Conservation (phyloP, 2,113 vertebrate genomes). For the Gorsachius goisagi region DNA sequence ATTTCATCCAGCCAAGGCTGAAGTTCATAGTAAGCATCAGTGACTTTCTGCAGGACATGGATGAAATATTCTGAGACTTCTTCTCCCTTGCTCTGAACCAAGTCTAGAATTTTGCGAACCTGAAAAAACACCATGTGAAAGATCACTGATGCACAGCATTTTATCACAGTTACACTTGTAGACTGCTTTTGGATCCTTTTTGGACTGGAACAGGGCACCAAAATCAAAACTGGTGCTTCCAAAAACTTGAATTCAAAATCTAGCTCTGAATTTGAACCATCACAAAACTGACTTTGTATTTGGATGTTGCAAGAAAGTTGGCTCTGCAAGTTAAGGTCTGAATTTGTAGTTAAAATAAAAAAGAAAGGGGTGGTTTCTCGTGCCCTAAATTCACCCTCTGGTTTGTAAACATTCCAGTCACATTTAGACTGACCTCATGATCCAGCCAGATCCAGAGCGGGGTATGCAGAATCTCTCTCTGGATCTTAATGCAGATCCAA, state of each 20-base stretch:
- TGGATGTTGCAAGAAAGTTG: neutral
- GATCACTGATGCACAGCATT: neutral
- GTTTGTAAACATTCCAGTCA: neutral
- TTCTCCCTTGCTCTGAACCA: slow-evolving; percentile 93
- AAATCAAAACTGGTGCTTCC: neutral
- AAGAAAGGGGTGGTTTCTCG: neutral
- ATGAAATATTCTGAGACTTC: slow-evolving; percentile 87
- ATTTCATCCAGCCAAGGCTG: slow-evolving; percentile 87
- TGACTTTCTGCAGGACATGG: slow-evolving; percentile 81
- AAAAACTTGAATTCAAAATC: neutral
- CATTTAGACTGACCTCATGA: neutral
- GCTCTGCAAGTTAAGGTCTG: neutral
- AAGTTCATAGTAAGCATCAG: slow-evolving; percentile 88
- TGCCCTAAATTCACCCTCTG: neutral
- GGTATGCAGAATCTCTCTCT: neutral
- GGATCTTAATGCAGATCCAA: neutral
- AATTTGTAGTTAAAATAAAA: neutral
- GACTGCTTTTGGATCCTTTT: neutral
- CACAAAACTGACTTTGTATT: neutral
- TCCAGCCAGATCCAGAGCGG: neutral
- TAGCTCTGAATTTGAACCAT: neutral
- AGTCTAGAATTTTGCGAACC: slow-evolving; percentile 92
- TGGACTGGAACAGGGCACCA: neutral
- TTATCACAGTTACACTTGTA: neutral
- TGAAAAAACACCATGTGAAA: slow-evolving; percentile 38